Conservation (phyloP, 2,888 invertebrate genomes). For the Spisula subtruncata region DNA sequence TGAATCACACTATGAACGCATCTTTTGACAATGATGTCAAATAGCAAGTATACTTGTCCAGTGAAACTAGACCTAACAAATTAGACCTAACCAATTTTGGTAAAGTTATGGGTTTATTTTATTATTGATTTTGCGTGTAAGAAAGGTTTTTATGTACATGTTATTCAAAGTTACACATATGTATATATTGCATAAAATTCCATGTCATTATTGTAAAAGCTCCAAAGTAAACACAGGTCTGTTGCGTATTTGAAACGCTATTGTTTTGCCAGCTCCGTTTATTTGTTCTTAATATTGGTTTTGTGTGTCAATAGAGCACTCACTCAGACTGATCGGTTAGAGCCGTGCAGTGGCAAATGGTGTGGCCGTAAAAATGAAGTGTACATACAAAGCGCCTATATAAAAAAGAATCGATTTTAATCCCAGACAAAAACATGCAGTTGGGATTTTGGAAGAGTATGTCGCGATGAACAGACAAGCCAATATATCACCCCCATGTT, state of each 20-base stretch:
- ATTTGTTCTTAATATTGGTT: background rate
- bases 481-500: background rate
- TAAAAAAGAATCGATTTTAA: background rate
- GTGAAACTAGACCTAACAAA: too few species aligned
- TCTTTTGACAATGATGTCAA: too few species aligned
- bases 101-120: too few species aligned
- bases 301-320: background rate
- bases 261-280: background rate
- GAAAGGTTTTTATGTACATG: too few species aligned
- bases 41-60: too few species aligned
- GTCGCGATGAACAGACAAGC: background rate
- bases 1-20: too few species aligned
- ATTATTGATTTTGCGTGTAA: too few species aligned
- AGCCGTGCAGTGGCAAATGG: background rate
- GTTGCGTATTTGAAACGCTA: background rate
- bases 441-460: background rate
- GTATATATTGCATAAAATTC: too few species aligned
- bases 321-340: background rate
- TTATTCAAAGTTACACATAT: too few species aligned
- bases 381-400: background rate
- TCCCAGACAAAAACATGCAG: slow-evolving; percentile 18
- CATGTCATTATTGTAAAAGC: too few species aligned
- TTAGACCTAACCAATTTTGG: too few species aligned
- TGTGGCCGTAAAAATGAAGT: background rate
- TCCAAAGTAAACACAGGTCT: background rate